Conservation (phyloP, 2,888 invertebrate genomes). For the Halocaridina rubra region DNA sequence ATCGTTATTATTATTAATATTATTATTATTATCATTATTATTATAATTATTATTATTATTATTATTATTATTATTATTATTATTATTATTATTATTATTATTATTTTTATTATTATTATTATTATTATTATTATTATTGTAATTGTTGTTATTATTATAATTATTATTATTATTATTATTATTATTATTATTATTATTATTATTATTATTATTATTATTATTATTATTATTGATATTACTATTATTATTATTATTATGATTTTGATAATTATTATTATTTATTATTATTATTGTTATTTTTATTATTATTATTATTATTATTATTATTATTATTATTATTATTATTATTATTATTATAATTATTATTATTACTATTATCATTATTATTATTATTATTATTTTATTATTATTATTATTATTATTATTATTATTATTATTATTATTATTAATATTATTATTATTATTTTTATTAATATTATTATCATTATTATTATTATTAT, state of each 20-base stretch:
- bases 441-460: not conserved
- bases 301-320: too few species aligned
- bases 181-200: not conserved
- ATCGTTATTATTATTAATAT: not conserved
- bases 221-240: not conserved
- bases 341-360: not conserved
- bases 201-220: not conserved
- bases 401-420: not conserved
- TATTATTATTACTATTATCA: not conserved
- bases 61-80: not conserved
- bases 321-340: not conserved
- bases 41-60: too few species aligned
- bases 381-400: not conserved
- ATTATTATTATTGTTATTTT: too few species aligned
- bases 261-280: too few species aligned
- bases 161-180: not conserved
- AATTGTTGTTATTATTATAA: not conserved
- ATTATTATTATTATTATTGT: not conserved
- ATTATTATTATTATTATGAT: too few species aligned
- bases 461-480: not conserved
- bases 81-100: not conserved
- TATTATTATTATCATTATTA: not conserved
- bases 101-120: not conserved
- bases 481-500: not conserved
- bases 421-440: not conserved